Evolutionary conservation across 2,113 vertebrate genomes (phyloP), one percentile per base, ranked within the genome.

Genomic region (Ivindomyrus marchei): DNA sequence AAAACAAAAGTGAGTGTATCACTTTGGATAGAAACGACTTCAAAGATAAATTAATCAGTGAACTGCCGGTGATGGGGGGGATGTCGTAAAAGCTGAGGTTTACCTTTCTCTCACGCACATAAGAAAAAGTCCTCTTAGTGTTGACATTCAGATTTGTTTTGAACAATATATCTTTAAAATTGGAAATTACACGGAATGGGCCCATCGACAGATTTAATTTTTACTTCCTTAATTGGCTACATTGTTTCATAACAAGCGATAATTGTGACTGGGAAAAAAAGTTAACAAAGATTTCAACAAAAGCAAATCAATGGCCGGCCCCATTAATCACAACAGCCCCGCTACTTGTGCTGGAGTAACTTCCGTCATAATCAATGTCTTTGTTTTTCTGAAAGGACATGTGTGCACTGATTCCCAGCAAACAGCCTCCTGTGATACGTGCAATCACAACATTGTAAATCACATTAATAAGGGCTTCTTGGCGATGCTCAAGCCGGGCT

Each of bases 361-460:
- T 96, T 95, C 95, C 94, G 95, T 95, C 95, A 96, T 96, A 96
- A 96, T 96, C 96, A 96, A 96, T 96, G 93, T 96, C 95, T 96
- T 96, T 96, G 96, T 96, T 96, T 96, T 95, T 94, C 91, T 95
- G 93, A 94, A 95, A 95, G 95, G 95, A 92, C 94, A 95, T 95
- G 96, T 95, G 95, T 94, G 94, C 95, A 94, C 94, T 94, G 93
- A 95, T 95, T 95, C 94, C 93, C 93, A 92, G 93, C 93, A 93
- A 93, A 92, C 94, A 92, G 94, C 95, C 94, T 95, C 94, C 92
- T 94, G 94, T 94, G 94, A 95, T 95, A 95, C 93, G 92, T 91
- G 94, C 94, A 96, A 96, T 96, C 96, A 96, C 93, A 93, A 93
- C 94, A 95, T 93, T 93, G 93, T 95, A 95, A 95, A 94, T 95